phyloP scores from a whole-genome alignment of 1,140 invertebrate genomes.

The Cyclargus thomasi region DNA sequence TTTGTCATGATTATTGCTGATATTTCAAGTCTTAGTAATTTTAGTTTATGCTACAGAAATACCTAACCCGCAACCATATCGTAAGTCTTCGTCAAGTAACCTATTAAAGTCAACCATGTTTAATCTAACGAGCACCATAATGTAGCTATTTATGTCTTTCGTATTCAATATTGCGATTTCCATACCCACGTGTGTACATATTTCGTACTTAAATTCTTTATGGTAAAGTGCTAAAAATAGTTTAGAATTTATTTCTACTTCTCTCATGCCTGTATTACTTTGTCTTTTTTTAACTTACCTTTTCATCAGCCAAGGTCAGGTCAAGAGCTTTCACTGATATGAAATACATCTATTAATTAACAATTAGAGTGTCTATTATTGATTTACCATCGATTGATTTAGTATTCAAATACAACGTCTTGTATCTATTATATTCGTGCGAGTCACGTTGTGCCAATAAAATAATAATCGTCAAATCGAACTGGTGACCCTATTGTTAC shows the following conservation, averaged over 20 bases:
- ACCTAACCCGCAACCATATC: background rate
- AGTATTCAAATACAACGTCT: constrained; percentile 2
- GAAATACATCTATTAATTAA: background rate
- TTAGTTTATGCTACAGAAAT: background rate
- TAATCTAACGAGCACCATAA: constrained; percentile 3
- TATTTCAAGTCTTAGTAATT: background rate
- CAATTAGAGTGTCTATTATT: background rate
- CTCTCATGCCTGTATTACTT: background rate
- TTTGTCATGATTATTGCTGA: too few species aligned
- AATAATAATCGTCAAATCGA: constrained; percentile 11
- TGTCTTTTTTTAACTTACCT: background rate
- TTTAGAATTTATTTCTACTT: too few species aligned
- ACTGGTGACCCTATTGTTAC: constrained; percentile 10
- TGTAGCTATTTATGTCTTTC: background rate
- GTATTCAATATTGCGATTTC: background rate
- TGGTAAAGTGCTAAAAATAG: too few species aligned
- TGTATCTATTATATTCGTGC: constrained; percentile 9
- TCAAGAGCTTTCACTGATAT: background rate
- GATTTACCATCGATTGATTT: background rate
- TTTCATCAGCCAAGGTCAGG: background rate
- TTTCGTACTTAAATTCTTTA: background rate
- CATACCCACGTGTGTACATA: background rate
- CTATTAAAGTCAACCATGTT: background rate
- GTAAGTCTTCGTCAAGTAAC: background rate
- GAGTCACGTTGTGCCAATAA: constrained; percentile 11